Evolutionary conservation across 2,888 invertebrate species (phyloP).

Genomic region (Caenorhabditis auriculariae): DNA sequence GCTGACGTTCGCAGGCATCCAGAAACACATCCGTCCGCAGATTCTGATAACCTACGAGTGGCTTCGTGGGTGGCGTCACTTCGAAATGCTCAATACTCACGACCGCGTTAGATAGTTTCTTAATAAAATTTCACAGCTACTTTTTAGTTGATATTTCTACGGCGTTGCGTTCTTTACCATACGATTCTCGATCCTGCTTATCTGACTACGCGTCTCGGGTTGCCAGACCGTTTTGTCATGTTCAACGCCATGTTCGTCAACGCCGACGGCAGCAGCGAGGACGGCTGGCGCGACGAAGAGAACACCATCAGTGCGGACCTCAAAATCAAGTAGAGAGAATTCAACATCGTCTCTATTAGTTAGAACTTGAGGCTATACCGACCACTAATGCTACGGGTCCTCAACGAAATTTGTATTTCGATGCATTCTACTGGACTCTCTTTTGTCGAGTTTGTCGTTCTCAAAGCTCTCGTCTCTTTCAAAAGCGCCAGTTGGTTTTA

Average conservation of each 20-base stretch:
- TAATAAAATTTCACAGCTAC: background rate
- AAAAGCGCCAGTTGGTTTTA: constrained; percentile 32
- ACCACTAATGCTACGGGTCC: constrained; percentile 37
- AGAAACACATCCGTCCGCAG: constrained; percentile 39
- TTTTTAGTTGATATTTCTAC: constrained; percentile 27
- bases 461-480: constrained; percentile 46
- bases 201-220: constrained; percentile 36
- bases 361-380: constrained; percentile 39
- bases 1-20: constrained; percentile 39
- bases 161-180: constrained; percentile 46
- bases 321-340: constrained; percentile 26
- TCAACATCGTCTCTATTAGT: background rate
- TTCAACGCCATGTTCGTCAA: constrained; percentile 47
- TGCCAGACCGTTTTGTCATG: constrained; percentile 46
- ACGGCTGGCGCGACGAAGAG: constrained; percentile 46
- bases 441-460: constrained; percentile 36
- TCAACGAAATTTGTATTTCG: constrained; percentile 38
- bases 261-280: constrained; percentile 25
- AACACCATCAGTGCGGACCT: constrained; percentile 36
- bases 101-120: constrained; percentile 15
- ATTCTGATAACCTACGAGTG: constrained; percentile 49
- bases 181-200: constrained; percentile 45
- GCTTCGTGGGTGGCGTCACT: constrained; percentile 43
- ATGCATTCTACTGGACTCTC: constrained; percentile 34
- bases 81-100: constrained; percentile 24